phyloP scores from a whole-genome alignment of 2,797 vertebrate genomes.

The Gymnothorax javanicus region DNA sequence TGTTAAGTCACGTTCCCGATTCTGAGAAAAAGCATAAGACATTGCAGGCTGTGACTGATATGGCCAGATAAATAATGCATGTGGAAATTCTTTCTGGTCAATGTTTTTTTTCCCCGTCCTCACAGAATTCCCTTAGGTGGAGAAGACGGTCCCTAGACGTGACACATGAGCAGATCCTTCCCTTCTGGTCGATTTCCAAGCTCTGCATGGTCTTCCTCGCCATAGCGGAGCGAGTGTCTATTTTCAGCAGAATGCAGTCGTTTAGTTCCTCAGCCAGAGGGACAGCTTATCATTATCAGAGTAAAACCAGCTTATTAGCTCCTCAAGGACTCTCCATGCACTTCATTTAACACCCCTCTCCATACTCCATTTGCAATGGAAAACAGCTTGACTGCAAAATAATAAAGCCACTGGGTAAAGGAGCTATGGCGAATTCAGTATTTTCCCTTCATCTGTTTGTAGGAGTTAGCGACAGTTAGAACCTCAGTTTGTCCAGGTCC shows the following conservation, averaged over 20 bases:
- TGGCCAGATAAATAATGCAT: constrained; percentile 80
- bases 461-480: neutral
- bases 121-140: constrained; percentile 59
- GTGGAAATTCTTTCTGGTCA: constrained; percentile 56
- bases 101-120: constrained; percentile 55
- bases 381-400: constrained; percentile 18
- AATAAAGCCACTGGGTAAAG: neutral
- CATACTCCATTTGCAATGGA: constrained; percentile 8
- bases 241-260: constrained; percentile 42
- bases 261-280: constrained; percentile 68
- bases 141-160: constrained; percentile 56
- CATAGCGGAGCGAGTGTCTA: constrained; percentile 36
- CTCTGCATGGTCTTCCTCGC: constrained; percentile 46
- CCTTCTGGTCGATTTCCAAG: constrained; percentile 64
- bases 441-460: neutral
- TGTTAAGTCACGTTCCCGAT: constrained; percentile 67
- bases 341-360: constrained; percentile 66
- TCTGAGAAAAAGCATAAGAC: constrained; percentile 73
- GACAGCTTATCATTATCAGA: constrained; percentile 77
- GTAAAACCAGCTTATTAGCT: constrained; percentile 79
- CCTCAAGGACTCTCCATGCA: constrained; percentile 68
- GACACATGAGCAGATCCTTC: constrained; percentile 68
- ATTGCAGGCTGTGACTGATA: constrained; percentile 68
- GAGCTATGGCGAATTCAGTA: neutral
- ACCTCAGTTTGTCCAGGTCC: neutral